These are phyloP conservation scores for Leptinotarsa defecta DNA, from an alignment of 1,140 invertebrate genomes.

Conservation along the genomic window DNA sequence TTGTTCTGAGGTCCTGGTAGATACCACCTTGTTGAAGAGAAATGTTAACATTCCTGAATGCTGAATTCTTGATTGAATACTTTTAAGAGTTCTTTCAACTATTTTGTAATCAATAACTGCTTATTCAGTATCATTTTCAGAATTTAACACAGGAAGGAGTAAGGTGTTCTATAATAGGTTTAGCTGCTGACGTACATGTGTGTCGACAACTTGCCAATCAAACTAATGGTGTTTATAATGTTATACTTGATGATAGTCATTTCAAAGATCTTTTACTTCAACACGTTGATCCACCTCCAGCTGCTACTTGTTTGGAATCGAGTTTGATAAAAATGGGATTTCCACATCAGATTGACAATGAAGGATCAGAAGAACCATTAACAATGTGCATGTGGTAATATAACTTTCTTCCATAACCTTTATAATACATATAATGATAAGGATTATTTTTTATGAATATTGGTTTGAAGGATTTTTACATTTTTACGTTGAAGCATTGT, in stretches of 20 bases:
- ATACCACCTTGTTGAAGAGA: too few species aligned
- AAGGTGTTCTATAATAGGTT: constrained; percentile 90
- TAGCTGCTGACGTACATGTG: constrained; percentile 93
- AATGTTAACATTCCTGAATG: too few species aligned
- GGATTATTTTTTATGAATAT: too few species aligned
- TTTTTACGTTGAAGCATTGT: too few species aligned
- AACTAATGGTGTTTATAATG: constrained; percentile 84
- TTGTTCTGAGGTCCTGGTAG: too few species aligned
- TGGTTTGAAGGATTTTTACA: too few species aligned
- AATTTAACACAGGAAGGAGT: constrained; percentile 74
- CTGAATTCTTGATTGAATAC: too few species aligned
- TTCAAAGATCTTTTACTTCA: constrained; percentile 78
- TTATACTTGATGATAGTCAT: constrained; percentile 91
- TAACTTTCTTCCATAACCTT: constrained; percentile 4
- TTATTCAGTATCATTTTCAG: constrained; percentile 52
- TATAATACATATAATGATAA: background rate
- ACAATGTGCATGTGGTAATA: constrained; percentile 86
- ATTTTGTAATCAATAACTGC: too few species aligned
- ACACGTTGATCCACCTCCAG: constrained; percentile 87
- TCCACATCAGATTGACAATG: constrained; percentile 70
- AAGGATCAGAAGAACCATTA: constrained; percentile 69
- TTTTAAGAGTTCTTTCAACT: too few species aligned
- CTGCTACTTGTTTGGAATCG: constrained; percentile 77
- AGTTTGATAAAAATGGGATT: constrained; percentile 94
- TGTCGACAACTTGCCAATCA: constrained; percentile 82